Base-by-base conservation (phyloP, 2,888 invertebrate genomes). In the Tetranychus piercei region DNA sequence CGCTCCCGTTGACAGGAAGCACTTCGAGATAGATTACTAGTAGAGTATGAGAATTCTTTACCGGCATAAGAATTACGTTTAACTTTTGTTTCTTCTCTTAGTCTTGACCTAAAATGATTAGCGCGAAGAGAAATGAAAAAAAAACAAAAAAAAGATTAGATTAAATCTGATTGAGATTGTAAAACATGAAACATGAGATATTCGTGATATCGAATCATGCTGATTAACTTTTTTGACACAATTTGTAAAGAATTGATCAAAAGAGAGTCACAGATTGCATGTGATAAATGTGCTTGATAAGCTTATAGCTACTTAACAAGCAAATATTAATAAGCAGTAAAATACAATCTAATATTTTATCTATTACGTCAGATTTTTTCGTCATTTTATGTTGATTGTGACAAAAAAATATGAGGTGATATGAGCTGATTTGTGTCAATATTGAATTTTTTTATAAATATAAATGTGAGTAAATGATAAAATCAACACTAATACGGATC, bases 1-100 rank as follows among this genome's bases (percentile, higher is more conserved):
- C 77, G 75, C n/a, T 77, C 74, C 9, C 78, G 71, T 44, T 71
- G 44, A 20, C n/a, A 22, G 34, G 65, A 44, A 20, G 73, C 34
- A 0, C 55, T 66, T 6, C 20, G 69, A 23, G 20, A 11, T 8
- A 69, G 69, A 55, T 55, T 55, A 11, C 22, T 23, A 23, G 22
- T 11, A 6, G 20, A 23, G 22, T 69, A 34, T 6, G 9, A 34
- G 23, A 70, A 71, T 11, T 45, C 9, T 22, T 73, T 75, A 18
- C 77, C 78, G 15, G 78, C 78, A 74, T 78, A 78, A 1, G 78
- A 78, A 71, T 76, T 78, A 18, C 78, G 75, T 71, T 78, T 45
- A 22, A 34, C 69, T 84, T 69, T 72, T 34, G 20, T 20, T 20
- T 69, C 69, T 5, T 69, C 55, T 55, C 55, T 69, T 22, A 23